These are phyloP conservation scores for Troides helena DNA, from an alignment of 2,888 invertebrate species.

Conservation along the genomic window DNA sequence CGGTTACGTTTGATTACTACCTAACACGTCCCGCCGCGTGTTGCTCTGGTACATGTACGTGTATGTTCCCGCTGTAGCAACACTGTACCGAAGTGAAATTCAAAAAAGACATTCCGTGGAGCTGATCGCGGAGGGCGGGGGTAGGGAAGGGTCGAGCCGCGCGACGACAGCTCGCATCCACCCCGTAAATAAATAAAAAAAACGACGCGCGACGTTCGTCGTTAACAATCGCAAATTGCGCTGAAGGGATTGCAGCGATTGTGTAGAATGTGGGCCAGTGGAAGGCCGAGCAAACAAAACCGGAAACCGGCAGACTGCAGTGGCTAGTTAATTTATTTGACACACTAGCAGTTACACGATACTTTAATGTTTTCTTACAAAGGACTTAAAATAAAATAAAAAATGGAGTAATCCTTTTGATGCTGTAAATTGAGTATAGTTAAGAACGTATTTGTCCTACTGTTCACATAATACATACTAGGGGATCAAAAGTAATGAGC, in stretches of 20 bases:
- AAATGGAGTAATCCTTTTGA: too few species aligned
- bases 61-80: too few species aligned
- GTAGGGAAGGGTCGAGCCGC: neutral
- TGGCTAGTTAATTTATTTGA: neutral
- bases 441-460: too few species aligned
- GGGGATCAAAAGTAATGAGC: too few species aligned
- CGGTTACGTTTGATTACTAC: too few species aligned
- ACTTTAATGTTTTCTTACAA: too few species aligned
- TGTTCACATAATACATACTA: too few species aligned
- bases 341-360: neutral
- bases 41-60: too few species aligned
- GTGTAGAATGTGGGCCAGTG: conserved; percentile 5
- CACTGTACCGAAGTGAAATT: neutral
- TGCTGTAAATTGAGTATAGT: too few species aligned
- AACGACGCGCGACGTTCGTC: neutral
- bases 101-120: neutral
- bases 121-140: neutral
- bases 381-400: too few species aligned
- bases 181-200: conserved; percentile 6
- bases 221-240: conserved; percentile 7
- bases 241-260: conserved; percentile 3
- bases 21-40: too few species aligned
- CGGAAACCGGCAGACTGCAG: neutral
- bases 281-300: neutral
- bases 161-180: neutral